phyloP scores from a whole-genome alignment of 92 coral and sea anemone species.

The Blastomussa wellsi region DNA sequence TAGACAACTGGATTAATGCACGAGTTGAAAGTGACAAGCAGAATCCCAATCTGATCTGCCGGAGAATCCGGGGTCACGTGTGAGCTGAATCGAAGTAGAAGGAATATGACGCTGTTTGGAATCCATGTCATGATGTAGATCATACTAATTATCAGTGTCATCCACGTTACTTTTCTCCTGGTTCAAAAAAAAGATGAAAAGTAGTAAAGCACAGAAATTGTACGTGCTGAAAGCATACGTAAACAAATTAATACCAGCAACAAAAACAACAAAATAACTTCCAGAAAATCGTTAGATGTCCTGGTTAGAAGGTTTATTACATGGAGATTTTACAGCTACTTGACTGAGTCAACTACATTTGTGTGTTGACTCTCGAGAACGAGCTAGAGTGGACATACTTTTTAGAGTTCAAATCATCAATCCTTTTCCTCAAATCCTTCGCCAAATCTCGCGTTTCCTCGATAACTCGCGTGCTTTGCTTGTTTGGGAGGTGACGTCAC shows the following conservation, averaged over 20 bases:
- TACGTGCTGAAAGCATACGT: neutral
- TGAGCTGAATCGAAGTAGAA: conserved; percentile 7
- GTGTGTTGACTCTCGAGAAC: too few species aligned
- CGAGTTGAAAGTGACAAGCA: conserved; percentile 74
- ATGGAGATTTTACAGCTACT: too few species aligned
- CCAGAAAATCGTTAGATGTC: too few species aligned
- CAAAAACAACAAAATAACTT: neutral
- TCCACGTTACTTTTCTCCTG: conserved; percentile 31
- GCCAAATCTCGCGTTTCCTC: too few species aligned
- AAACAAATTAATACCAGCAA: neutral
- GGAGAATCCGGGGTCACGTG: conserved; percentile 2
- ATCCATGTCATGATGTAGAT: conserved; percentile 40
- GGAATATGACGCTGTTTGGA: conserved; percentile 33
- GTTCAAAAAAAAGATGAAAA: neutral
- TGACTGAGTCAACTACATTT: too few species aligned
- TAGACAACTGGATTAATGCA: conserved; percentile 80
- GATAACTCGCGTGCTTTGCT: too few species aligned
- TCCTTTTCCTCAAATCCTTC: too few species aligned
- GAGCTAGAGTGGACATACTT: too few species aligned
- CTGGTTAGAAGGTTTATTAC: too few species aligned
- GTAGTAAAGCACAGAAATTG: neutral
- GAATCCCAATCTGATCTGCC: conserved; percentile 24
- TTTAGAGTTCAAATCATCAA: too few species aligned
- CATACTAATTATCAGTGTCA: conserved; percentile 24
- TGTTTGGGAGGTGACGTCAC: too few species aligned